These are phyloP conservation scores for Rhyacophila brunnea DNA, from an alignment of 1,140 invertebrate genomes.

Conservation along the genomic window DNA sequence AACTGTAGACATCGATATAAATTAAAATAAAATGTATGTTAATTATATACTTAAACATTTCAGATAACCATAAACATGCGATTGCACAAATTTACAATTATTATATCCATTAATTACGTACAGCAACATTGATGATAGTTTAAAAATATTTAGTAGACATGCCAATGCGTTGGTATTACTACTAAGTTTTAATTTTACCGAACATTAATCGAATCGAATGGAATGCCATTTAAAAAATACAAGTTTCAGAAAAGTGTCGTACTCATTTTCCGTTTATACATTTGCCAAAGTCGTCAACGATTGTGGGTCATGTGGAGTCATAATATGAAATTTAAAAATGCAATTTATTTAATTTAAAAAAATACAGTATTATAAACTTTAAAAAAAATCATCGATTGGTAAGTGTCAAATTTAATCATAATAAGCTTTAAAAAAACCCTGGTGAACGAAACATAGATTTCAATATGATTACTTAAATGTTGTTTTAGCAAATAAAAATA, in stretches of 20 bases:
- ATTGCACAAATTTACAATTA: constrained; percentile 7
- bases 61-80: constrained; percentile 14
- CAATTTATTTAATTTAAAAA: too few relatives aligned
- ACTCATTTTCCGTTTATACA: constrained; percentile 26
- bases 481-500: too few relatives aligned
- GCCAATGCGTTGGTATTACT: constrained; percentile 6
- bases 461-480: too few relatives aligned
- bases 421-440: too few relatives aligned
- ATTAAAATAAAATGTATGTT: neutral
- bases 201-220: constrained; percentile 22
- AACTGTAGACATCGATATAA: constrained; percentile 12
- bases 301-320: constrained; percentile 17
- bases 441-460: too few relatives aligned
- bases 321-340: neutral
- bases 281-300: constrained; percentile 30
- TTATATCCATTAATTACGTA: constrained; percentile 18
- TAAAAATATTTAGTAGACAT: constrained; percentile 18
- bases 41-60: constrained; percentile 4
- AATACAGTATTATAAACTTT: neutral
- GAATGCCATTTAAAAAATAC: constrained; percentile 26
- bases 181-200: constrained; percentile 19
- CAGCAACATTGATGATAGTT: constrained; percentile 33
- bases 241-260: constrained; percentile 16
- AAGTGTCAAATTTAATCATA: too few relatives aligned
- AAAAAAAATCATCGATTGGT: too few relatives aligned